Conservation (phyloP, 2,888 invertebrate species). For the Brenthis ino region DNA sequence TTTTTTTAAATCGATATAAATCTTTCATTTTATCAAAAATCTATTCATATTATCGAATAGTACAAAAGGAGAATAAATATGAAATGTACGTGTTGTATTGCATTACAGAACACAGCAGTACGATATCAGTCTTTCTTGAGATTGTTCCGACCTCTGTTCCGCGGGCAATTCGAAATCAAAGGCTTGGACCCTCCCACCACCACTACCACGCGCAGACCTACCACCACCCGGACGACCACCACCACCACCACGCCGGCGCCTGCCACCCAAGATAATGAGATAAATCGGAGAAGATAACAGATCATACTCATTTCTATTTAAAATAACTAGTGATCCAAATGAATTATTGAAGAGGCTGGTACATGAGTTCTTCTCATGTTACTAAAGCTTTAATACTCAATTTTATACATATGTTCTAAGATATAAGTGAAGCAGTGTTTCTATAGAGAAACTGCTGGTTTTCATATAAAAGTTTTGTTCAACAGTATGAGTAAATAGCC, state of each 20-base stretch:
- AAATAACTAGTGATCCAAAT: no score
- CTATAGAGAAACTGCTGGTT: background rate
- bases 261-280: conserved; percentile 27
- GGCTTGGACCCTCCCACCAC: conserved; percentile 84
- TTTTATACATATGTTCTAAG: background rate
- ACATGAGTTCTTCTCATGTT: no score
- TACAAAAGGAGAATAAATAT: no score
- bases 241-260: conserved; percentile 43
- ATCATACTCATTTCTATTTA: background rate
- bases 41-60: no score
- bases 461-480: no score
- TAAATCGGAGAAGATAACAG: conserved; percentile 25
- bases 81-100: conserved; percentile 1
- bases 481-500: no score
- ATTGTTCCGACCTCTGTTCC: conserved; percentile 88
- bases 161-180: conserved; percentile 88
- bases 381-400: conserved; percentile 3
- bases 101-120: conserved; percentile 88
- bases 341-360: no score
- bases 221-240: conserved; percentile 45
- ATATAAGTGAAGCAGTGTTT: background rate
- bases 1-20: no score
- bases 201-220: conserved; percentile 65
- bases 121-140: conserved; percentile 88
- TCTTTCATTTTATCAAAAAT: no score